Base-by-base conservation (phyloP, 2,888 invertebrate genomes). In the Oxycera nigricornis region DNA sequence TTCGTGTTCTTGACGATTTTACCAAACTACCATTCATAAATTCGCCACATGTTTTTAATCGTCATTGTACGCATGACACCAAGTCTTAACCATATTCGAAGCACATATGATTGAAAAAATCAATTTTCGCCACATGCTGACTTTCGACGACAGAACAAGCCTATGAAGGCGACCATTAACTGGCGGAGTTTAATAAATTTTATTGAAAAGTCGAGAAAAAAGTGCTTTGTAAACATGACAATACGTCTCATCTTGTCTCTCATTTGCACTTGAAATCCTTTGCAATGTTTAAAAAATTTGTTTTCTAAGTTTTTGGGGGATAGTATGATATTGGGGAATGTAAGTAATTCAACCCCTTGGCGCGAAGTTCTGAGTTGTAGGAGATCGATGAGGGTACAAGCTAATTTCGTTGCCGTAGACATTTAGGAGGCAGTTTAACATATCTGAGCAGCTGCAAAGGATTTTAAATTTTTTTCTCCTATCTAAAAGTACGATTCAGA, bases 81-180 rank as follows among this genome's bases (percentile, higher is more conserved):
- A n/a, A 65, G 17, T 39, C 2, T 65, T 14, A 3, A 35, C 39
- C 20, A 35, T 3, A 26, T 26, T 17, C 24, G 55, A 55, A 55
- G 24, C 24, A 26, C 9, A 65, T 65, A 35, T 39, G 14, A 14
- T 41, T 41, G 31, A 50, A 68, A 68, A 68, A 68, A 68, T 31
- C 50, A 46, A 41, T 68, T 50, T 28, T 70, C 9, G 70, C 70
- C 70, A 70, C 70, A 70, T 70, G 70, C 70, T 70, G 70, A 70
- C 30, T 52, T 70, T 41, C 7, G 22, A 24, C 28, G 46, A 28
- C 17, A 70, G 46, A 30, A 70, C 11, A 30, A 52, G 52, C 50
- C 28, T 20, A 70, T 26, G 50, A 30, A 70, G 30, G 70, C n/a
- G n/a, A n/a, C 52, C 55, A 70, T 70, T 70, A 55, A 22, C 50